phyloP scores from a whole-genome alignment of 2,888 invertebrate species.

The Himalopsyche anomala region DNA sequence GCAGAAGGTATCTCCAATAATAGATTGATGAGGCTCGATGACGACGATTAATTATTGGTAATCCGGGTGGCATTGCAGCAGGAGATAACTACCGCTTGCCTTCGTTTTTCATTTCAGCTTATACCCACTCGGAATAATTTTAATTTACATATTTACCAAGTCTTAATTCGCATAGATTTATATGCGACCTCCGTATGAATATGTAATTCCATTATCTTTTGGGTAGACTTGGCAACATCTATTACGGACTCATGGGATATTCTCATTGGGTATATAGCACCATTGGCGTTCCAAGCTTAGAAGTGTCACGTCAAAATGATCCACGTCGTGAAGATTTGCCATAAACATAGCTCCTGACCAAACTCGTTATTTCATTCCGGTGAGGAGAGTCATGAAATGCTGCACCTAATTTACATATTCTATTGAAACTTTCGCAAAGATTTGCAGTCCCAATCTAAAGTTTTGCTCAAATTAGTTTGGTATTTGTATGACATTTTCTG shows the following conservation, averaged over 20 bases:
- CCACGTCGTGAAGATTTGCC: no score
- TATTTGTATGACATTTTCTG: no score
- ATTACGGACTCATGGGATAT: slow-evolving; percentile 32
- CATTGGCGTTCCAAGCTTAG: neutral
- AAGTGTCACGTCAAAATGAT: no score
- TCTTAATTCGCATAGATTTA: slow-evolving; percentile 42
- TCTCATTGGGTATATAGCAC: slow-evolving; percentile 1
- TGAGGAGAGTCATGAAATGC: no score
- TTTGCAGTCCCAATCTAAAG: no score
- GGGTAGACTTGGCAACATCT: slow-evolving; percentile 40
- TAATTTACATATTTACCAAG: slow-evolving; percentile 37
- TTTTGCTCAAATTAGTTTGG: no score
- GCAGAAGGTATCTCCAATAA: no score
- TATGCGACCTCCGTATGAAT: slow-evolving; percentile 37
- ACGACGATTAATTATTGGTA: neutral
- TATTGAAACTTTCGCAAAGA: no score
- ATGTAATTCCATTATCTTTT: slow-evolving; percentile 42
- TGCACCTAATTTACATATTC: no score
- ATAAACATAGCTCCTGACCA: no score
- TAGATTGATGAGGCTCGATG: no score
- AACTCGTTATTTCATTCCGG: no score
- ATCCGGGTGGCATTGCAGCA: neutral
- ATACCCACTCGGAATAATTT: slow-evolving; percentile 25
- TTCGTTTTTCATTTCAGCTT: slow-evolving; percentile 32
- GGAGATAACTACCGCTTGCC: slow-evolving; percentile 16